phyloP scores from a whole-genome alignment of 1,140 invertebrate genomes.

The Ceratoteleas bidentatus region DNA sequence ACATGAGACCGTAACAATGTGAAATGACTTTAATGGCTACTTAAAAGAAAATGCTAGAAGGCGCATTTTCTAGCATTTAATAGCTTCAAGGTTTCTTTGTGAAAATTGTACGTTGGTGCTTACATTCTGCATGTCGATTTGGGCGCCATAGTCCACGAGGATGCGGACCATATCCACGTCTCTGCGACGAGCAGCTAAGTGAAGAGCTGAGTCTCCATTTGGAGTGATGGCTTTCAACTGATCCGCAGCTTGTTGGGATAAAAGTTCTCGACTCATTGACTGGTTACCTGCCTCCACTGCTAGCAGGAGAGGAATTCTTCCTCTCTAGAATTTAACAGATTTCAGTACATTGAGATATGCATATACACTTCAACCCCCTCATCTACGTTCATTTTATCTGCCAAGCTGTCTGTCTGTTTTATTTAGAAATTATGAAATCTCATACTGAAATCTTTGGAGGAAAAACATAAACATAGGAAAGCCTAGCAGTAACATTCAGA shows the following conservation, averaged over 20 bases:
- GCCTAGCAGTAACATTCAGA: too few species aligned
- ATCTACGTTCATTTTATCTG: too few species aligned
- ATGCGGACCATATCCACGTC: constrained; percentile 96
- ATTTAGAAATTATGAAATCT: too few species aligned
- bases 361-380: too few species aligned
- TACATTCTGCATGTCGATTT: constrained; percentile 94
- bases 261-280: constrained; percentile 94
- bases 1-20: too few species aligned
- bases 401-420: too few species aligned
- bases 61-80: too few species aligned
- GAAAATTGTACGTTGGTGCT: constrained; percentile 70
- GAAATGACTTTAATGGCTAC: too few species aligned
- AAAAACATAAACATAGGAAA: too few species aligned
- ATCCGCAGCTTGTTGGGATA: constrained; percentile 90
- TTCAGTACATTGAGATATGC: too few species aligned
- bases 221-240: constrained; percentile 88
- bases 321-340: constrained; percentile 85
- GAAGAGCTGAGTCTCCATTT: constrained; percentile 93
- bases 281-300: constrained; percentile 96
- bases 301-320: constrained; percentile 95
- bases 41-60: too few species aligned
- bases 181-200: constrained; percentile 92
- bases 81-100: not conserved
- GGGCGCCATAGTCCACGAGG: constrained; percentile 94
- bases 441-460: too few species aligned